These are phyloP conservation scores for Charina bottae DNA, from an alignment of 2,113 vertebrate species.

Conservation along the genomic window DNA sequence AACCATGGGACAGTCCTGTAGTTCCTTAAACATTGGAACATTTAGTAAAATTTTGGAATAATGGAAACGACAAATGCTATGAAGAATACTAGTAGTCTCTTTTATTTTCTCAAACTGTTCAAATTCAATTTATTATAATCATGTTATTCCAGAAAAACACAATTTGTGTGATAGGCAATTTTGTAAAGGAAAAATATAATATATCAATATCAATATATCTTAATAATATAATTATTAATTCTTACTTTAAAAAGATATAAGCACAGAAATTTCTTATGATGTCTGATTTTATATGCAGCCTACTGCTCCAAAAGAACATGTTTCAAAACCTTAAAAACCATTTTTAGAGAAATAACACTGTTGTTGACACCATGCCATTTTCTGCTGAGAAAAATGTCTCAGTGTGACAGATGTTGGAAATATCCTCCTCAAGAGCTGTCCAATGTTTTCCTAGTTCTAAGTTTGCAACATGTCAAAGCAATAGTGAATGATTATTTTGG, in stretches of 20 bases:
- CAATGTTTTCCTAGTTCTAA: too few relatives aligned
- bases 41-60: neutral
- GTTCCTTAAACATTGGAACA: neutral
- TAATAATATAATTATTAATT: neutral
- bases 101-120: neutral
- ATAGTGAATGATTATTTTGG: too few relatives aligned
- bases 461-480: too few relatives aligned
- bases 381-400: too few relatives aligned
- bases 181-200: neutral
- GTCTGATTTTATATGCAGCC: neutral
- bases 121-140: neutral
- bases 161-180: neutral
- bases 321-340: neutral
- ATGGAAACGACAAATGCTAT: neutral
- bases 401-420: too few relatives aligned
- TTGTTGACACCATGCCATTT: neutral
- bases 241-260: neutral
- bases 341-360: neutral
- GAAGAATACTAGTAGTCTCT: neutral
- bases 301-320: neutral
- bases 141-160: neutral
- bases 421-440: too few relatives aligned
- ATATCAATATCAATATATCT: neutral
- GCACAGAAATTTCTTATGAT: neutral
- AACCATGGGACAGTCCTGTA: neutral